These are phyloP conservation scores for Marasmarcha lunaedactyla DNA, from an alignment of 2,888 invertebrate species.

Conservation along the genomic window DNA sequence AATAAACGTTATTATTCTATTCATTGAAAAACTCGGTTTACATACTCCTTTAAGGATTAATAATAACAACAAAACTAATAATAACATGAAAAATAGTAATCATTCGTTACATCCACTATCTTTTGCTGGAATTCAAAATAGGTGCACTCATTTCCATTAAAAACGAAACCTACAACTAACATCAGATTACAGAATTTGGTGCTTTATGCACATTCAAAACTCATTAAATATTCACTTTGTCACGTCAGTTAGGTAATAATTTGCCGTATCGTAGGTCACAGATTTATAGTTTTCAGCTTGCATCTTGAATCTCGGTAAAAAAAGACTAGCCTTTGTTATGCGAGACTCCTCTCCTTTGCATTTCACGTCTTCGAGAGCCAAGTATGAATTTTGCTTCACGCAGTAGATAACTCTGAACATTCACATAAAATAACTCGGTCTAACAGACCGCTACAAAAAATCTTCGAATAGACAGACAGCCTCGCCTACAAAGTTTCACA, in stretches of 20 bases:
- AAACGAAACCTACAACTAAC: no score
- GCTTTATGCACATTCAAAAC: no score
- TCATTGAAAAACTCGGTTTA: no score
- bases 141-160: no score
- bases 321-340: conserved; percentile 65
- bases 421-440: conserved; percentile 34
- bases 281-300: conserved; percentile 39
- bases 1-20: no score
- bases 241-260: conserved; percentile 37
- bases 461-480: conserved; percentile 24
- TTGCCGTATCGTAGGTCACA: conserved; percentile 24
- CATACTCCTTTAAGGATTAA: no score
- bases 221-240: conserved; percentile 24
- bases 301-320: conserved; percentile 11
- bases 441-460: conserved; percentile 46
- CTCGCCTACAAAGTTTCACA: conserved; percentile 30
- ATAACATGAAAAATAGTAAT: no score
- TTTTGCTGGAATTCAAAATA: no score
- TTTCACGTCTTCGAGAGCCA: conserved; percentile 54
- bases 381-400: conserved; percentile 32
- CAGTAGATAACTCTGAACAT: conserved; percentile 30
- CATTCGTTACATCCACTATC: no score
- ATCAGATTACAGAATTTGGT: no score
- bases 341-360: conserved; percentile 65
- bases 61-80: no score